phyloP scores from a whole-genome alignment of 2,888 invertebrate genomes.

The Venusia cambrica region DNA sequence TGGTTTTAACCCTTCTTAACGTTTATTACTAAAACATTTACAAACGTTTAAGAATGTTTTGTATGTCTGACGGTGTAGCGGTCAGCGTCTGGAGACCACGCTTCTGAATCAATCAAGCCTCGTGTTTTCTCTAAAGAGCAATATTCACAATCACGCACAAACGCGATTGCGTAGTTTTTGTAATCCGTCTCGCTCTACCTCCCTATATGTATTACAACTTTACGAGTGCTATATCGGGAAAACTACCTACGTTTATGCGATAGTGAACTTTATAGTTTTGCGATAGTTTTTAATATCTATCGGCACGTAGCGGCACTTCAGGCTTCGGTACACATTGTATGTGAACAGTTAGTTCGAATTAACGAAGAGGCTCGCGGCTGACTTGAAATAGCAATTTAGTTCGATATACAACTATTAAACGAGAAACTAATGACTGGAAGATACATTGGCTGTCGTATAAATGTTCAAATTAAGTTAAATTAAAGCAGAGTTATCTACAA shows the following conservation, averaged over 20 bases:
- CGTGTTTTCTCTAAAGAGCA: conserved; percentile 26
- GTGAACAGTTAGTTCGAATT: conserved; percentile 51
- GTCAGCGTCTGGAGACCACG: conserved; percentile 7
- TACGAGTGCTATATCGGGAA: conserved; percentile 27
- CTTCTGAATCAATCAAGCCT: conserved; percentile 17
- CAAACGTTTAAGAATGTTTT: too few relatives aligned
- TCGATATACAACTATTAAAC: conserved; percentile 42
- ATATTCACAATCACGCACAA: conserved; percentile 26
- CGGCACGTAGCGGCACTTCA: conserved; percentile 43
- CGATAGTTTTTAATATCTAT: conserved; percentile 13
- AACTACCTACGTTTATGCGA: conserved; percentile 17
- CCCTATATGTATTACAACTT: conserved; percentile 21
- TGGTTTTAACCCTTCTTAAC: too few relatives aligned
- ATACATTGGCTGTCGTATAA: conserved; percentile 27
- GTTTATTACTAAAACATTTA: too few relatives aligned
- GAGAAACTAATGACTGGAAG: conserved; percentile 35
- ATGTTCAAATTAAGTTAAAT: conserved; percentile 29
- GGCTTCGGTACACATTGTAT: conserved; percentile 41
- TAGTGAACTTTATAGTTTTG: conserved; percentile 18
- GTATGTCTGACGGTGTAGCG: not conserved
- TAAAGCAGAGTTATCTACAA: conserved; percentile 26
- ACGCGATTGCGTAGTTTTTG: conserved; percentile 29
- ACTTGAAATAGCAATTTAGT: conserved; percentile 42
- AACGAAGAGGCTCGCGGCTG: conserved; percentile 40
- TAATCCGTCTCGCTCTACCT: conserved; percentile 29